phyloP scores from a whole-genome alignment of 2,888 invertebrate species.

The Stegophylla sp. region DNA sequence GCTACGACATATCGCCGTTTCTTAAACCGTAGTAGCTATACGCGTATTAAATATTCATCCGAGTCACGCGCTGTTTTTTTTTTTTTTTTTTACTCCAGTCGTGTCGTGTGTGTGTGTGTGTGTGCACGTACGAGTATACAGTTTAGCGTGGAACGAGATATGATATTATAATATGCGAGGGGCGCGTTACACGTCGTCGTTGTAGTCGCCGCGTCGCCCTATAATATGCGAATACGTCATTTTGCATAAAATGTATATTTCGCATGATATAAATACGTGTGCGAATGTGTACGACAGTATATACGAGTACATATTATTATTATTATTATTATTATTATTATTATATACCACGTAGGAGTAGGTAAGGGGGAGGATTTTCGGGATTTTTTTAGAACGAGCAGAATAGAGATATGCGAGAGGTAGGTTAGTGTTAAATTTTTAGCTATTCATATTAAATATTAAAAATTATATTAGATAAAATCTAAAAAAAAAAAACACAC shows the following conservation, averaged over 20 bases:
- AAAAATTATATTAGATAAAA: too few relatives aligned
- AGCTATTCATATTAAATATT: too few relatives aligned
- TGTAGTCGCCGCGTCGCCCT: too few relatives aligned
- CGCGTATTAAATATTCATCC: background rate
- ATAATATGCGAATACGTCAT: slow-evolving; percentile 7
- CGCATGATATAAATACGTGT: background rate
- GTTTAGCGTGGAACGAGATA: background rate
- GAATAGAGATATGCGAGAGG: too few relatives aligned
- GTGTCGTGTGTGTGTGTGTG: too few relatives aligned
- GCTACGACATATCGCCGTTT: background rate
- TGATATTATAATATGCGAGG: background rate
- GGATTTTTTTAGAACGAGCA: too few relatives aligned
- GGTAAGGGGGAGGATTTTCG: too few relatives aligned
- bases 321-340: too few relatives aligned
- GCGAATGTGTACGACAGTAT: background rate
- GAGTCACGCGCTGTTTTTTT: background rate
- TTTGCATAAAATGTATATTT: background rate
- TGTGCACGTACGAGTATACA: background rate
- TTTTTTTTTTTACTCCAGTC: background rate
- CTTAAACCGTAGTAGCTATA: background rate
- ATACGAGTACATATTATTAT: background rate
- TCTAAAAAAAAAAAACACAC: too few relatives aligned
- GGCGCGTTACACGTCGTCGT: background rate
- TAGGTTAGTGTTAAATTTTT: too few relatives aligned
- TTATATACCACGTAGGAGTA: too few relatives aligned